Percentiles rank a stretch among this genome's conserved stretches.
phyloP scores from a whole-genome alignment of 2,888 invertebrate species.

The Adela reaumurella region DNA sequence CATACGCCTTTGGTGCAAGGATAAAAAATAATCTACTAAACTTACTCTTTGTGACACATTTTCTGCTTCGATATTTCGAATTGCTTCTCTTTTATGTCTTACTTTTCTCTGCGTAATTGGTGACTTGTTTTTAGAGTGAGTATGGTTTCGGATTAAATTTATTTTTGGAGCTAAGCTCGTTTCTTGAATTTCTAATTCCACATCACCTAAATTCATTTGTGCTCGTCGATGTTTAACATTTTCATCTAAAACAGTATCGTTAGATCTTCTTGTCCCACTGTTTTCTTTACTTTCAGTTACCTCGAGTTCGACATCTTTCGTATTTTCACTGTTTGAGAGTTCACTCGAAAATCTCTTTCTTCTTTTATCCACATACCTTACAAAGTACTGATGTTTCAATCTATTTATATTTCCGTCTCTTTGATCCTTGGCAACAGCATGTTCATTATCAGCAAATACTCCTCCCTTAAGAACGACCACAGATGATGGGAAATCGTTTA shows the following conservation, averaged over 20 bases:
- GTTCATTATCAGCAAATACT: conserved; percentile 27
- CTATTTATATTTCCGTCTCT: conserved; percentile 19
- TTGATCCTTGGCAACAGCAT: conserved; percentile 22
- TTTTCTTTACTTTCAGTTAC: conserved; percentile 20
- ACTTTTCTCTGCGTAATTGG: background rate
- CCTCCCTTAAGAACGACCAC: conserved; percentile 46
- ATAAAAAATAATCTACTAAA: background rate
- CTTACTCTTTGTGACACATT: background rate
- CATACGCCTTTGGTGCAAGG: background rate
- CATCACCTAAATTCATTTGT: conserved; percentile 8
- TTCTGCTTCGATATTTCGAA: background rate
- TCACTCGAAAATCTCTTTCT: conserved; percentile 37
- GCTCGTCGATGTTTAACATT: too few species aligned
- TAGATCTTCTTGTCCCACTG: conserved; percentile 19
- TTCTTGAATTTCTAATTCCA: background rate
- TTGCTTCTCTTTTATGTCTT: background rate
- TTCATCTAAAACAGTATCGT: conserved; percentile 24
- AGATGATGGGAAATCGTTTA: conserved; percentile 24
- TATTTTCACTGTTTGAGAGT: conserved; percentile 17
- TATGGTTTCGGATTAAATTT: background rate
- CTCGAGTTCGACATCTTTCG: conserved; percentile 25
- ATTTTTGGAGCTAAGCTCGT: background rate
- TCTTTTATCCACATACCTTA: conserved; percentile 40
- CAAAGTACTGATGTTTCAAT: conserved; percentile 45
- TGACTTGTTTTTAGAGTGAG: too few species aligned